Percentiles rank a stretch among this genome's conserved stretches.
Conservation (phyloP, 2,113 vertebrate species). For the Leucoraja erinaceus region DNA sequence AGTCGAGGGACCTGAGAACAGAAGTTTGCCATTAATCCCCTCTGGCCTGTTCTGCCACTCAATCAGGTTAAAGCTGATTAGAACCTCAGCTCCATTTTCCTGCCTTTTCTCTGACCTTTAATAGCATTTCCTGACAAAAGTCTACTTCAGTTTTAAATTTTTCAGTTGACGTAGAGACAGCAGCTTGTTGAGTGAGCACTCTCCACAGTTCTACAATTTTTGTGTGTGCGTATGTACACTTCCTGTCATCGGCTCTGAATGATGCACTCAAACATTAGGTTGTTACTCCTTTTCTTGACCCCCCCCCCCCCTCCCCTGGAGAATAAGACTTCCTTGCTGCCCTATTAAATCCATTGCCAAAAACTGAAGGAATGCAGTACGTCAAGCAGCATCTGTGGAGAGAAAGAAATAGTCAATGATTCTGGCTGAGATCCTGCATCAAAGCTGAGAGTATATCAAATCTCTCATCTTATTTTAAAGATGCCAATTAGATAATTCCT, state of each 20-base stretch:
- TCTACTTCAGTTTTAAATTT: background rate
- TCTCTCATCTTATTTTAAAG: background rate
- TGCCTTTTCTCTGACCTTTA: background rate
- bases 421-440: too few species aligned
- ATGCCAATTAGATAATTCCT: background rate
- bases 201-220: background rate
- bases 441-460: too few species aligned
- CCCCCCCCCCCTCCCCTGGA: background rate
- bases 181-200: background rate
- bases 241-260: background rate
- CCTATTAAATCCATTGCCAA: background rate
- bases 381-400: too few species aligned
- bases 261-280: background rate
- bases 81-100: background rate
- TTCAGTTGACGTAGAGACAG: background rate
- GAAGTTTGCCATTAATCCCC: background rate
- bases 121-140: background rate
- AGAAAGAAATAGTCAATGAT: too few species aligned
- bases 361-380: too few species aligned
- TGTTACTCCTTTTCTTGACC: background rate
- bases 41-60: background rate
- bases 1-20: background rate
- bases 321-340: background rate
- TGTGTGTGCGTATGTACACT: background rate
- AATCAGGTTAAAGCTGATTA: background rate